A percentile compares a stretch with the other conserved stretches of the same genome.
These are phyloP conservation scores for Plutella xylostella DNA, from an alignment of 2,888 invertebrate genomes.

Conservation along the genomic window DNA sequence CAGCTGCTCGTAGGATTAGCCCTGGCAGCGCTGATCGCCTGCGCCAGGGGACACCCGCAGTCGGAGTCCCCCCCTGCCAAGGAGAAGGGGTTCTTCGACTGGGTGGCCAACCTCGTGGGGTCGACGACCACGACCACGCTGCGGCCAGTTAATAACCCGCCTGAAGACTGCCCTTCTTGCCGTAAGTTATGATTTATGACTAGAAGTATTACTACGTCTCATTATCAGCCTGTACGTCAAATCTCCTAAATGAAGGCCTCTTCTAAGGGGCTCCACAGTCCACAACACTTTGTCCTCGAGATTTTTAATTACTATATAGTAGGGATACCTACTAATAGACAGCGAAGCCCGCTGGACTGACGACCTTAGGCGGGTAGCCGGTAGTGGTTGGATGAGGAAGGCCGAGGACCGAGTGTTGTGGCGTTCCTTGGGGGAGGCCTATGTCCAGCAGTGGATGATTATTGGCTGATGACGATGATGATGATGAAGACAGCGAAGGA, in stretches of 20 bases:
- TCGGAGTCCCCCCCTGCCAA: no score
- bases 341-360: no score
- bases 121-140: constrained; percentile 29
- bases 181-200: constrained; percentile 46
- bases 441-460: no score
- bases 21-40: background rate
- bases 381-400: no score
- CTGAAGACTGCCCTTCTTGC: constrained; percentile 59
- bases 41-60: constrained; percentile 9
- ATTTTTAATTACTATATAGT: no score
- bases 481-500: no score
- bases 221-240: background rate
- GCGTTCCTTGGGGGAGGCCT: no score
- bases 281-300: no score
- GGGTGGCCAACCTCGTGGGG: constrained; percentile 47
- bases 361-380: no score
- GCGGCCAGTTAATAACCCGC: constrained; percentile 33
- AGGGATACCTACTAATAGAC: no score
- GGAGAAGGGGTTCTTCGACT: constrained; percentile 53
- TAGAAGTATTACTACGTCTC: background rate
- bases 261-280: background rate
- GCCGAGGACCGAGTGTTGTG: no score
- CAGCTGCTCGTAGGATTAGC: background rate
- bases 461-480: no score
- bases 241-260: background rate